Percentiles rank a stretch among this genome's conserved stretches.
phyloP scores from a whole-genome alignment of 2,797 vertebrate species.

The Acanthornis magna region DNA sequence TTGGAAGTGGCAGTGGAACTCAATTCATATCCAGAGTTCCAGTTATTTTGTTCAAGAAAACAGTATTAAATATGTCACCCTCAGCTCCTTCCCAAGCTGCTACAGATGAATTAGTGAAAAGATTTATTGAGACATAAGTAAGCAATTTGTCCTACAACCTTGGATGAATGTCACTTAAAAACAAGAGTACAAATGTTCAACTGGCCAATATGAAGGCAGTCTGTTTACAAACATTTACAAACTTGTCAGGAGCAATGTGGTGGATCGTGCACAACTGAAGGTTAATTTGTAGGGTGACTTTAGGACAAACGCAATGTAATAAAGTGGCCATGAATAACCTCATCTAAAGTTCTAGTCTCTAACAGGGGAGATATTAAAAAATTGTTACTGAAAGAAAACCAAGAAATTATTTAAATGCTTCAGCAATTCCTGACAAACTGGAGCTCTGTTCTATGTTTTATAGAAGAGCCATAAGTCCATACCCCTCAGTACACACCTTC shows the following conservation, averaged over 20 bases:
- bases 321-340: neutral
- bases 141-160: neutral
- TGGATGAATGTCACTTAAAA: neutral
- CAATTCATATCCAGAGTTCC: neutral
- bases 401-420: neutral
- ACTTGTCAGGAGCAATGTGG: neutral
- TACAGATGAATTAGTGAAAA: neutral
- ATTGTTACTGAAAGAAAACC: neutral
- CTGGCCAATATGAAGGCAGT: neutral
- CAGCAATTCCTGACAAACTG: neutral
- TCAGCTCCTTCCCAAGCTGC: neutral
- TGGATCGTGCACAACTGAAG: neutral
- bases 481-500: neutral
- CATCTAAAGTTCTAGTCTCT: neutral
- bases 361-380: neutral
- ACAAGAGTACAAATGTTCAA: neutral
- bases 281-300: neutral
- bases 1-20: slow-evolving; percentile 7
- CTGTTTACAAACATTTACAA: neutral
- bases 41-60: slow-evolving; percentile 17
- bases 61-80: neutral
- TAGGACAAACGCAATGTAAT: neutral
- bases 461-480: neutral
- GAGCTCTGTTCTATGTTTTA: neutral
- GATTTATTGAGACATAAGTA: slow-evolving; percentile 12